Evolutionary conservation across 2,113 vertebrate genomes (phyloP).

Genomic region (Ictalurus furcatus): DNA sequence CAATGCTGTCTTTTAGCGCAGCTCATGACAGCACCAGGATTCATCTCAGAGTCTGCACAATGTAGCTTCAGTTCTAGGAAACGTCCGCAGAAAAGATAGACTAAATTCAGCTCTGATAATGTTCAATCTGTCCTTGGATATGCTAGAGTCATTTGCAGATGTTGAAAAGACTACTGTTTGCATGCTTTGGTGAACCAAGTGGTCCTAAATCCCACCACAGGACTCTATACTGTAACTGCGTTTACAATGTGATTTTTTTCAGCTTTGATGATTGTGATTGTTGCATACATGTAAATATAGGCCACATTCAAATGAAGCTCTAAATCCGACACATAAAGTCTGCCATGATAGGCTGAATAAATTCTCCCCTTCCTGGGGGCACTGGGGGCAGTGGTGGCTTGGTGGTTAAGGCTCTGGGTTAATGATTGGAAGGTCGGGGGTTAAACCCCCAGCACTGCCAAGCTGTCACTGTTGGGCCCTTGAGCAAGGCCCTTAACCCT

Average conservation of each 20-base stretch:
- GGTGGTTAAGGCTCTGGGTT: too few species aligned
- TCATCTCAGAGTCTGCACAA: conserved; percentile 8
- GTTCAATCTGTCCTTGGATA: conserved; percentile 47
- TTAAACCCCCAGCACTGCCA: too few species aligned
- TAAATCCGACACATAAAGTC: not conserved
- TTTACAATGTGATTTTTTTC: not conserved
- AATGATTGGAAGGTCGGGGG: too few species aligned
- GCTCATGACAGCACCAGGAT: conserved; percentile 43
- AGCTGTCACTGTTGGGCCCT: too few species aligned
- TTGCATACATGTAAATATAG: not conserved
- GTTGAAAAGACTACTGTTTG: not conserved
- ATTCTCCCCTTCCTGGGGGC: too few species aligned
- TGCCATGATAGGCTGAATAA: not conserved
- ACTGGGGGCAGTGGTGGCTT: too few species aligned
- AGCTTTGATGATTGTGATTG: not conserved
- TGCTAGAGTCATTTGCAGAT: conserved; percentile 37
- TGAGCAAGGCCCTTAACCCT: too few species aligned
- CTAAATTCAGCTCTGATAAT: conserved; percentile 52
- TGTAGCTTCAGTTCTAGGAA: conserved; percentile 31
- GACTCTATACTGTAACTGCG: not conserved
- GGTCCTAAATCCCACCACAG: not conserved
- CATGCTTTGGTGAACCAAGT: not conserved
- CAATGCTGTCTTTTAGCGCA: conserved; percentile 17
- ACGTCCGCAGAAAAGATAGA: conserved; percentile 49
- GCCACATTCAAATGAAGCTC: not conserved